phyloP scores from a whole-genome alignment of 2,113 vertebrate genomes.

The Xiphophorus hellerii region DNA sequence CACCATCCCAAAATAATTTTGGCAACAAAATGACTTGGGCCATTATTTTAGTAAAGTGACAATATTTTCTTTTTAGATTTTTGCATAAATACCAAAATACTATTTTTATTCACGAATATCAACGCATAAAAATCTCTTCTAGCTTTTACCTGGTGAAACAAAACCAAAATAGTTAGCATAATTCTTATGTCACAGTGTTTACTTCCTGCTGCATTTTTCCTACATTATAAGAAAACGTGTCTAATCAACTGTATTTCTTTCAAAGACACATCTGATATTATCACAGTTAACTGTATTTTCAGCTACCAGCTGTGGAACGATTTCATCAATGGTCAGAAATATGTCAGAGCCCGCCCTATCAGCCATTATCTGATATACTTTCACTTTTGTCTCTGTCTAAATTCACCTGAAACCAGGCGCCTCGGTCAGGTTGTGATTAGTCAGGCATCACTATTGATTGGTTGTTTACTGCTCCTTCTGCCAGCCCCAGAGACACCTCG shows the following conservation, averaged over 20 bases:
- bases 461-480: constrained; percentile 59
- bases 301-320: background rate
- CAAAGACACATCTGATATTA: background rate
- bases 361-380: background rate
- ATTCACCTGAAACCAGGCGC: constrained; percentile 31
- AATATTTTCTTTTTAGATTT: background rate
- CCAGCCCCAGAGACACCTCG: constrained; percentile 46
- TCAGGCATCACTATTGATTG: constrained; percentile 47
- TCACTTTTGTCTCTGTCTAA: background rate
- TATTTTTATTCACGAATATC: background rate
- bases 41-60: no score
- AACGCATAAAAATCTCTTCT: background rate
- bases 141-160: background rate
- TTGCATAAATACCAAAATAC: background rate
- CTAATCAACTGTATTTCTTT: background rate
- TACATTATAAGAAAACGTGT: background rate
- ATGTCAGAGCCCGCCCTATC: background rate
- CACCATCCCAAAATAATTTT: no score
- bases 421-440: constrained; percentile 41
- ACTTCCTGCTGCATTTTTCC: background rate
- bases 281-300: background rate
- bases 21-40: no score
- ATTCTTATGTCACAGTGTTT: background rate
- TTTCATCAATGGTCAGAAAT: background rate
- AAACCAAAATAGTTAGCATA: background rate